Base-by-base conservation (phyloP, 2,888 invertebrate species). In the Torymus tubicola region DNA sequence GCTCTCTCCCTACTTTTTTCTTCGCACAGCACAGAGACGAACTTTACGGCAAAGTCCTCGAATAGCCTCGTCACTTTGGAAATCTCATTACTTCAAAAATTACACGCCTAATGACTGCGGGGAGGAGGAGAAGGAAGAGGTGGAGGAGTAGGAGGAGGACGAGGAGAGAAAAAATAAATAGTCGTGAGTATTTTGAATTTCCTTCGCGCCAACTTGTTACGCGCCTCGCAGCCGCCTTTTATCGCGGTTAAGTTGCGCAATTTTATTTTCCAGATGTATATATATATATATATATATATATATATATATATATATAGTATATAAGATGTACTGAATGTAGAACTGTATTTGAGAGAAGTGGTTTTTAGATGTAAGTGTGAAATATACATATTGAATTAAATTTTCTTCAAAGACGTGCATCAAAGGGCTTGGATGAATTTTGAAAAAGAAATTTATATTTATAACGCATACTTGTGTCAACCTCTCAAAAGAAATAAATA, bases 31-130 rank as follows among this genome's bases (percentile, higher is more conserved):
- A 42, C 42, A 42, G 42, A 42, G 42, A 8, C 16, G 53, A 70
- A 74, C 64, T 52, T 64, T 13, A 11, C 53, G 52, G n/a, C 57
- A 24, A 73, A 58, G 42, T 61, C 61, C 61, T 78, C 69, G 52
- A 79, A 68, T 58, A 52, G 52, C 52, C 58, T 74, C 53, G 57
- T 55, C 65, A 65, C 42, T 58, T 65, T 61, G 14, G 50, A 42
- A 71, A 68, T 63, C 55, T 68, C 58, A 31, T 63, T 68, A 68
- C 55, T 68, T 73, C 12, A 65, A 58, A 78, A 53, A 73, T 78
- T 63, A 63, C 63, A 24, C 61, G 52, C 55, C 53, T 72, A 68
- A 68, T 72, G 65, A 53, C 18, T 31, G 18, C 16, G 52, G 4
- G 14, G 24, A 67, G 42, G 42, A 42, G 31, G 31, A 31, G 42